A percentile compares a stretch with the other conserved stretches of the same genome.
These are phyloP conservation scores for crab-eating macaque (Macaca fascicularis) DNA, from an alignment of 2,113 vertebrate genomes.

Conservation along the genomic window DNA sequence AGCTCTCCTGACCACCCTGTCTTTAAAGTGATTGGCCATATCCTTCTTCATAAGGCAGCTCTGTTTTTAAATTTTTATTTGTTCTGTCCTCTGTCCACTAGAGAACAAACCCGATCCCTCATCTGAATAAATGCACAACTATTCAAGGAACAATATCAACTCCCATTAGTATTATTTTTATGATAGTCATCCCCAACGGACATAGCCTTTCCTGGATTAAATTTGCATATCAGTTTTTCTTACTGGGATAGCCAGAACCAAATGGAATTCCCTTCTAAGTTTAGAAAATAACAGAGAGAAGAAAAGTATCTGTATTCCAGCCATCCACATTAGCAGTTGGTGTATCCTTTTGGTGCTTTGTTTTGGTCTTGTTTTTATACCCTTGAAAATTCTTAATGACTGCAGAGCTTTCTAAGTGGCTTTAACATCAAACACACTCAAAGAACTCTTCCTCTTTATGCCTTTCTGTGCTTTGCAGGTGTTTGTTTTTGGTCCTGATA, in stretches of 20 bases:
- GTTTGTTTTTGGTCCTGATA: constrained; percentile 96
- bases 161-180: not conserved
- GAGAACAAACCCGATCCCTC: not conserved
- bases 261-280: constrained; percentile 9
- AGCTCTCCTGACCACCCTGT: not conserved
- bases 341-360: not conserved
- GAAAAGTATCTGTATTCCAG: not conserved
- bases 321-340: not conserved
- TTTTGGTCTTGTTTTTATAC: not conserved
- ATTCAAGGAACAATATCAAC: not conserved
- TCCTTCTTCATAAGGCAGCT: not conserved
- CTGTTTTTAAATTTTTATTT: not conserved
- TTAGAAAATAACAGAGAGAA: not conserved
- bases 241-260: not conserved
- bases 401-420: not conserved
- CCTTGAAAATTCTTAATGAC: not conserved
- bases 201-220: not conserved
- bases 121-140: not conserved
- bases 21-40: not conserved
- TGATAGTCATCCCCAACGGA: not conserved
- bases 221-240: not conserved
- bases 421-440: not conserved
- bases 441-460: not conserved
- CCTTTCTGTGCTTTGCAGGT: constrained; percentile 84
- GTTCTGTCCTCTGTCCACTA: not conserved